Base-by-base conservation (phyloP, 2,797 vertebrate species). In the Vespertilio murinus region DNA sequence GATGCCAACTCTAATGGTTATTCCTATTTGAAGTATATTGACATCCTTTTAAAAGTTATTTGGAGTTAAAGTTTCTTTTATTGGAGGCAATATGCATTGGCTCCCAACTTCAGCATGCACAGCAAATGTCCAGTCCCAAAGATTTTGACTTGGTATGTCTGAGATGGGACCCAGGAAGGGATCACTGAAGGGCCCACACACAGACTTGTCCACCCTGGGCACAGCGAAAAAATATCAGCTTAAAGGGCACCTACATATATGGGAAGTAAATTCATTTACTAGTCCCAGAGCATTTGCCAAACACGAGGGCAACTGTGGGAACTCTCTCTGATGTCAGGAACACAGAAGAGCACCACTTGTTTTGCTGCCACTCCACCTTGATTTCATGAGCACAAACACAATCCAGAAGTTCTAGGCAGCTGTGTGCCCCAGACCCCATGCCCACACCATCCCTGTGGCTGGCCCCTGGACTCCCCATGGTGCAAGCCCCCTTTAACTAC, bases 11-110 rank as follows among this genome's bases (percentile, higher is more conserved):
- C 81, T 96, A 95, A 95, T 95, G 93, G 87, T 17, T 65, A 88
- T 95, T 97, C 64, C 87, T 95, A 94, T 82, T 67, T 95, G 93
- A 96, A 95, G 85, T 92, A 85, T 82, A 90, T 87, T 88, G 94
- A 94, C 56, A 95, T 88, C 42, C 28, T 84, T 95, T 95, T 90
- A 47, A 93, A 95, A 96, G 84, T 93, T 42, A 93, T 75, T 90
- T 90, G 91, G 81, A 93, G 38, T 75, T 78, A 96, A 94, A 30
- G 8, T 79, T 95, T 95, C 49, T 94, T 95, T 87, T 79, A 84
- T 81, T 91, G 73, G 69, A 81, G 65, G 38, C 38, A 94, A 25
- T 82, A 71, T 45, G 38, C 40, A 75, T 52, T 89, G 71, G 45
- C 89, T 95, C 22, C 91, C 56, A 92, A 88, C 22, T 79, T 82